These are phyloP conservation scores for Tinea pellionella DNA, from an alignment of 2,888 invertebrate species.

Conservation along the genomic window DNA sequence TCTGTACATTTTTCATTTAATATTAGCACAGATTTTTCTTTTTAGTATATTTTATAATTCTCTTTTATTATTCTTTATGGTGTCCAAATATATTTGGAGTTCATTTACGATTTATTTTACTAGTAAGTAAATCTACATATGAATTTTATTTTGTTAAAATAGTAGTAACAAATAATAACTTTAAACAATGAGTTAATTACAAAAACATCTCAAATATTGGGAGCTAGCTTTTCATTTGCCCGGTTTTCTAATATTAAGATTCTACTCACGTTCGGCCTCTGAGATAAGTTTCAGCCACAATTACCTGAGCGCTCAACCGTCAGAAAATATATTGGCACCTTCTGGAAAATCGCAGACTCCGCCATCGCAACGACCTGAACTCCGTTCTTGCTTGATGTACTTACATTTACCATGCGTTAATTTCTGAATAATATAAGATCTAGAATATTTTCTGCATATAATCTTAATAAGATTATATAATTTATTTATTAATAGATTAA, in stretches of 20 bases:
- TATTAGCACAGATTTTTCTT: too few species aligned
- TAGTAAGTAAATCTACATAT: too few species aligned
- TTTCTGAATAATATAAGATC: too few species aligned
- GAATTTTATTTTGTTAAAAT: too few species aligned
- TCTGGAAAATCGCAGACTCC: constrained; percentile 30
- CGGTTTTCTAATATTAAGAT: constrained; percentile 44
- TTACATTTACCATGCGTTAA: not conserved
- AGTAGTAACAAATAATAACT: too few species aligned
- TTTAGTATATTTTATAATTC: too few species aligned
- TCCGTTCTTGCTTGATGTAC: not conserved
- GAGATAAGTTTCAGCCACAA: constrained; percentile 67
- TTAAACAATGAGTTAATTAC: not conserved
- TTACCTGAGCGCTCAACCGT: constrained; percentile 64
- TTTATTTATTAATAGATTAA: too few species aligned
- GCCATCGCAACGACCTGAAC: not conserved
- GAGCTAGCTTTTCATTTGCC: constrained; percentile 52
- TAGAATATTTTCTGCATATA: too few species aligned
- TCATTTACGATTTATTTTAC: too few species aligned
- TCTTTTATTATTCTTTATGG: too few species aligned
- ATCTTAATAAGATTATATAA: too few species aligned
- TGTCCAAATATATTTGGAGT: too few species aligned
- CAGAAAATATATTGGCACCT: constrained; percentile 67
- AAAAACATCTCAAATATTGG: constrained; percentile 15
- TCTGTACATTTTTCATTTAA: not conserved
- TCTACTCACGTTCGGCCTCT: constrained; percentile 55